Conservation (phyloP, 2,888 invertebrate genomes). For the Polyploca ridens region DNA sequence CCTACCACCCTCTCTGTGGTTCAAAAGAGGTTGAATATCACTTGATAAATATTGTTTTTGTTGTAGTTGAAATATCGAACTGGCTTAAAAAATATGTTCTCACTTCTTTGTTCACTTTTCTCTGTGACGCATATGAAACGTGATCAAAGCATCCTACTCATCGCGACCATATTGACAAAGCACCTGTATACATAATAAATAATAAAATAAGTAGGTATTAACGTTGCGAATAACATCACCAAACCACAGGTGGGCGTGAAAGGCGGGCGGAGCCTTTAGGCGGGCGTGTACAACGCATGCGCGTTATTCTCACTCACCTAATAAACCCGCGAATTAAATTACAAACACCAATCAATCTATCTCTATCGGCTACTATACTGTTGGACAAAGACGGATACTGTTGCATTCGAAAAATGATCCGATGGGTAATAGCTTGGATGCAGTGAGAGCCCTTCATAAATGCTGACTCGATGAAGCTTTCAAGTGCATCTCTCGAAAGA, state of each 20-base stretch:
- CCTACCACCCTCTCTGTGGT: no score
- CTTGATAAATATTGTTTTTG: no score
- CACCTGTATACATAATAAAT: slow-evolving; percentile 23
- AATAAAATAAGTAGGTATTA: slow-evolving; percentile 55
- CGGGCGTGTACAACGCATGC: slow-evolving; percentile 79
- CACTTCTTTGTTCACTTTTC: not conserved
- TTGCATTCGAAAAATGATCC: slow-evolving; percentile 43
- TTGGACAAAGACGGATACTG: slow-evolving; percentile 67
- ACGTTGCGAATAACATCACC: slow-evolving; percentile 48
- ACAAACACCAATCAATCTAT: slow-evolving; percentile 60
- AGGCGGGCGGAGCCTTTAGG: slow-evolving; percentile 70
- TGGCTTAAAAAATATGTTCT: not conserved
- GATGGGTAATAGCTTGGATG: slow-evolving; percentile 55
- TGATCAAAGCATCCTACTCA: slow-evolving; percentile 7
- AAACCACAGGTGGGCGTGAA: slow-evolving; percentile 79
- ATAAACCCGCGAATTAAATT: slow-evolving; percentile 50
- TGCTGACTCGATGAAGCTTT: slow-evolving; percentile 64
- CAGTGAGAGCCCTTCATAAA: slow-evolving; percentile 62
- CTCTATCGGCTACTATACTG: slow-evolving; percentile 62
- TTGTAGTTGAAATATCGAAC: no score
- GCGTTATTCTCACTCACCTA: slow-evolving; percentile 52
- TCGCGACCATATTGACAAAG: not conserved
- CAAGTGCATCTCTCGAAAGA: slow-evolving; percentile 61
- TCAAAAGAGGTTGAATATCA: no score
- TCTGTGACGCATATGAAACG: not conserved